phyloP scores from a whole-genome alignment of 2,797 vertebrate genomes.

The Sebastes taczanowskii region DNA sequence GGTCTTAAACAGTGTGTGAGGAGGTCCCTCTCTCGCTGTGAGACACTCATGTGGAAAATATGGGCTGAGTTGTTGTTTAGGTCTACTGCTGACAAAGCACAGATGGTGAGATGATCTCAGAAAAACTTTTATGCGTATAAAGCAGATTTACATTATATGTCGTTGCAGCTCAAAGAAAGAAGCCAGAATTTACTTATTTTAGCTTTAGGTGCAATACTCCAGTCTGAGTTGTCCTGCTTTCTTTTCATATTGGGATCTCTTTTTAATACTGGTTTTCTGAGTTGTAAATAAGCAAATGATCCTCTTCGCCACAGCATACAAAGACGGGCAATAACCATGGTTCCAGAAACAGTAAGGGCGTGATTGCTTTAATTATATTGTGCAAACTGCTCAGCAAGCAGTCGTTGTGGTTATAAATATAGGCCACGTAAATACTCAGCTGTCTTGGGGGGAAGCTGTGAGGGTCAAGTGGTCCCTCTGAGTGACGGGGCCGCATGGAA shows the following conservation, averaged over 20 bases:
- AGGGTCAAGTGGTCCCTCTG: conserved; percentile 72
- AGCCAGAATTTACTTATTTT: background rate
- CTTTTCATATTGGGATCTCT: background rate
- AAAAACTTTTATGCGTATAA: background rate
- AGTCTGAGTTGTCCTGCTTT: background rate
- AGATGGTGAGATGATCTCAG: background rate
- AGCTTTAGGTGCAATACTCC: background rate
- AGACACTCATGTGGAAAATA: conserved; percentile 55
- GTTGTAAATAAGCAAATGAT: background rate
- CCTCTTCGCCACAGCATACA: background rate
- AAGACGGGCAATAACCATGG: background rate
- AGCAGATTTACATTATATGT: background rate
- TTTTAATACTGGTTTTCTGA: background rate
- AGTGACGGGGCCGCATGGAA: conserved; percentile 82
- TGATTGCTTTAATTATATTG: conserved; percentile 11
- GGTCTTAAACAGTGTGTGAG: conserved; percentile 14
- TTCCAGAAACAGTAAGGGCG: background rate
- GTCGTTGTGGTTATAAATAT: conserved; percentile 68
- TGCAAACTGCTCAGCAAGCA: conserved; percentile 32
- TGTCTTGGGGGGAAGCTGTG: conserved; percentile 72
- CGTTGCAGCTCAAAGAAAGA: background rate
- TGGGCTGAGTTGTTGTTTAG: conserved; percentile 19
- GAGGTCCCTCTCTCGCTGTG: background rate
- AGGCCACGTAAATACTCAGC: conserved; percentile 86
- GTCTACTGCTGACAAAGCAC: conserved; percentile 19